phyloP scores from a whole-genome alignment of 2,797 vertebrate species.

The Toxotes lorentzi region DNA sequence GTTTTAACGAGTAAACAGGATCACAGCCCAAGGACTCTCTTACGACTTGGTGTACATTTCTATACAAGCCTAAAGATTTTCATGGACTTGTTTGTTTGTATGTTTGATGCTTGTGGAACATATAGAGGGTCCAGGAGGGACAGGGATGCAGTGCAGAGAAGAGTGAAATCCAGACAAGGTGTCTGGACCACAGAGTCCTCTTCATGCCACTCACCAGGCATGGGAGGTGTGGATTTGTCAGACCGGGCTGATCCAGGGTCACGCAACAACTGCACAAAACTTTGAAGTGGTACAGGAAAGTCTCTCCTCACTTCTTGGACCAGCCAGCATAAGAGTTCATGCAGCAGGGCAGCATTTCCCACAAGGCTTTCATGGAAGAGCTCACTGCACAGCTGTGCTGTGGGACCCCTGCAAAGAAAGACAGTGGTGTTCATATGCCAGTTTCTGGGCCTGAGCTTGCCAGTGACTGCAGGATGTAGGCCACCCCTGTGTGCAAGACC shows the following conservation, averaged over 20 bases:
- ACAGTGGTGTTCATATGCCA: background rate
- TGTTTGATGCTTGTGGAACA: background rate
- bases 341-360: background rate
- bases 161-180: background rate
- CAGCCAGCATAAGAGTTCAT: background rate
- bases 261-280: too few species aligned
- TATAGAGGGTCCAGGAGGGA: background rate
- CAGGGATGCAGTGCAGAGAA: background rate
- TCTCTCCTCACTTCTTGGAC: too few species aligned
- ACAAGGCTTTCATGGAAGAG: background rate
- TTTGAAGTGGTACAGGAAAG: too few species aligned
- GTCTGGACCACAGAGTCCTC: background rate
- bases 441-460: background rate
- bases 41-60: background rate
- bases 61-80: background rate
- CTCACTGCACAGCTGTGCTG: background rate
- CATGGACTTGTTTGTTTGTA: background rate
- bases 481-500: background rate
- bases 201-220: too few species aligned
- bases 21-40: too few species aligned
- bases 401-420: background rate
- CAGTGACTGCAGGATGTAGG: background rate
- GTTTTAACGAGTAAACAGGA: too few species aligned
- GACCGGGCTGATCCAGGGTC: too few species aligned
- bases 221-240: too few species aligned